These are phyloP conservation scores for Pseudopleuronectes americanus DNA, from an alignment of 2,797 vertebrate genomes.

Conservation along the genomic window DNA sequence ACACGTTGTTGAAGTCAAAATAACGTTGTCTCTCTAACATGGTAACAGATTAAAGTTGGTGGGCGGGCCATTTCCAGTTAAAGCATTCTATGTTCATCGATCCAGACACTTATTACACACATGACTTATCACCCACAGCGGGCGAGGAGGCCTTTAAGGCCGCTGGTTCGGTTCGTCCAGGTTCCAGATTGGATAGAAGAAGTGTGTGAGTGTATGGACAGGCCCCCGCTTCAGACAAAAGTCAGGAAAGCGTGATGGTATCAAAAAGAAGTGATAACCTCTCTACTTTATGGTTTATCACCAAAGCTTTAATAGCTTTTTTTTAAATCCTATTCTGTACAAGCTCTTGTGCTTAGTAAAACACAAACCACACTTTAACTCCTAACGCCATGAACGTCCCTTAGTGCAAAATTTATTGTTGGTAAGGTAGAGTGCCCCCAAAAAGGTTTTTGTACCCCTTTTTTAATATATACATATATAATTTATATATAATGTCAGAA, in stretches of 20 bases:
- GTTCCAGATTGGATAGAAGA: conserved; percentile 68
- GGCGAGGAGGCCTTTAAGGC: conserved; percentile 77
- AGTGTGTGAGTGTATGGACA: conserved; percentile 77
- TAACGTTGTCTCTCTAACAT: conserved; percentile 71
- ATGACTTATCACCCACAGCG: conserved; percentile 67
- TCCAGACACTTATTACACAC: conserved; percentile 73
- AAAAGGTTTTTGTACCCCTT: conserved; percentile 84
- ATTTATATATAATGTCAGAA: conserved; percentile 88
- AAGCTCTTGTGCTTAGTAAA: conserved; percentile 86
- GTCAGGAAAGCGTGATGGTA: conserved; percentile 81
- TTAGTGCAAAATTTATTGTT: conserved; percentile 94
- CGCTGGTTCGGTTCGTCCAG: conserved; percentile 71
- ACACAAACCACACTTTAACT: conserved; percentile 83
- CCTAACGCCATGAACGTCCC: conserved; percentile 84
- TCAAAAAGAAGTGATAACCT: conserved; percentile 78
- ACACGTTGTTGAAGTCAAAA: conserved; percentile 70
- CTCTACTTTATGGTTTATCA: conserved; percentile 78
- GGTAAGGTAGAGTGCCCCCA: conserved; percentile 88
- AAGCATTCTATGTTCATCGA: conserved; percentile 80
- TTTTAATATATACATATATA: conserved; percentile 87
- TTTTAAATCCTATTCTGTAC: conserved; percentile 79
- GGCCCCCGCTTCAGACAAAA: conserved; percentile 83
- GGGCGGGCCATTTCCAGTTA: conserved; percentile 78
- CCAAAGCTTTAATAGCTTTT: conserved; percentile 81
- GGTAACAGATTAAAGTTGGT: conserved; percentile 73